phyloP scores from a whole-genome alignment of 2,888 invertebrate genomes.

The Synergus japonicus region DNA sequence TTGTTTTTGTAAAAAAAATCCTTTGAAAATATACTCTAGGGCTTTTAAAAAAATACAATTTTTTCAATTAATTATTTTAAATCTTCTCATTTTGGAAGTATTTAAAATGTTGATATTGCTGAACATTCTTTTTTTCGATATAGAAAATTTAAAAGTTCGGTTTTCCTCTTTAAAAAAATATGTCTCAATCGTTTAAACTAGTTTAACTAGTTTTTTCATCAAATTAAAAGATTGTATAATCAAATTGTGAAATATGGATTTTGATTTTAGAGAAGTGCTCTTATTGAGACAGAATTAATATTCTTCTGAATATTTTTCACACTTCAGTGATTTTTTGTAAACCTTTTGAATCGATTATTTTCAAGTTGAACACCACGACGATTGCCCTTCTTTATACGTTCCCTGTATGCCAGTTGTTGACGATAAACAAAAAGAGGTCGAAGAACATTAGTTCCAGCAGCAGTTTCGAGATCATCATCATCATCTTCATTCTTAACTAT shows the following conservation, averaged over 20 bases:
- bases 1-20: background rate
- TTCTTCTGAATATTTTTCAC: constrained; percentile 3
- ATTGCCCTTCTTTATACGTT: constrained; percentile 65
- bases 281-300: background rate
- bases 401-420: constrained; percentile 73
- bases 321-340: background rate
- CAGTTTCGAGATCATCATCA: constrained; percentile 68
- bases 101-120: too few relatives aligned
- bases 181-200: too few relatives aligned
- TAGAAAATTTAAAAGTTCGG: too few relatives aligned
- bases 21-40: background rate
- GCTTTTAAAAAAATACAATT: background rate
- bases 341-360: background rate
- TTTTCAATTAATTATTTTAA: background rate
- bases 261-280: background rate
- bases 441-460: constrained; percentile 72
- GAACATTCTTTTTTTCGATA: too few relatives aligned
- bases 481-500: constrained; percentile 16
- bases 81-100: background rate
- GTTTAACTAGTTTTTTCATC: too few relatives aligned
- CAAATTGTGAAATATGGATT: background rate
- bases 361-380: constrained; percentile 42
- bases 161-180: too few relatives aligned
- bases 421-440: constrained; percentile 74
- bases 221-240: background rate